Base-by-base conservation (phyloP, 2,113 vertebrate species). In the Trochalopteron elliotii region DNA sequence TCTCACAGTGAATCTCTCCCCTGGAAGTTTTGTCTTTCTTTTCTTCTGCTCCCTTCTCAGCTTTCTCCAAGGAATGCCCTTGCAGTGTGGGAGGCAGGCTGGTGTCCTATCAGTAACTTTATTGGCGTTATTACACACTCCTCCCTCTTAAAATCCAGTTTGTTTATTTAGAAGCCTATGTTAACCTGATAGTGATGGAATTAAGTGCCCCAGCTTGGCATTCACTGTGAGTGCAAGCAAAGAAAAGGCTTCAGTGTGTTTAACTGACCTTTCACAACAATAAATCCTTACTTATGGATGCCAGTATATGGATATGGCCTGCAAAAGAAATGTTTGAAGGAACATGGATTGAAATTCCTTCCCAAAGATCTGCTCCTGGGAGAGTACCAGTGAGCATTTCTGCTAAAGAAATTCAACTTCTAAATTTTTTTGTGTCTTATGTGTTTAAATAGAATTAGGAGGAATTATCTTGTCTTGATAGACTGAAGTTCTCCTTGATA, bases 91-190 rank as follows among this genome's bases (percentile, higher is more conserved):
- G 95, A 96, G 93, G 91, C 70, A 83, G 81, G 33, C 63, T 94
- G 42, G 45, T 8, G 0, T 85, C 53, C 74, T 87, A 65, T 93
- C 89, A 93, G 86, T 80, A 78, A 87, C 53, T 79, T 89, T 53
- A 83, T 55, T 94, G 78, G 40, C 75, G 57, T 89, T 94, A 57
- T 59, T 93, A 53, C 81, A 93, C 74, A 80, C 77, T 94, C 70
- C n/a, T 91, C 10, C 8, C 84, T 93, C 85, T 89, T 96, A 79
- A 96, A 93, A 91, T 82, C 94, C 81, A 44, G 28, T 40, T 79
- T 91, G 74, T 96, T 96, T 96, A 96, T 89, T 95, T 96, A 94
- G 94, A 53, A 95, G n/a, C 31, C 87, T 69, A 0, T 64, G 89
- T 71, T 92, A 85, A 89, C 57, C 83, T 10, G 89, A 96, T 94